Evolutionary conservation across 2,888 invertebrate genomes (phyloP), one percentile per base, ranked within the genome.

Genomic region (Chymomyza amoena): DNA sequence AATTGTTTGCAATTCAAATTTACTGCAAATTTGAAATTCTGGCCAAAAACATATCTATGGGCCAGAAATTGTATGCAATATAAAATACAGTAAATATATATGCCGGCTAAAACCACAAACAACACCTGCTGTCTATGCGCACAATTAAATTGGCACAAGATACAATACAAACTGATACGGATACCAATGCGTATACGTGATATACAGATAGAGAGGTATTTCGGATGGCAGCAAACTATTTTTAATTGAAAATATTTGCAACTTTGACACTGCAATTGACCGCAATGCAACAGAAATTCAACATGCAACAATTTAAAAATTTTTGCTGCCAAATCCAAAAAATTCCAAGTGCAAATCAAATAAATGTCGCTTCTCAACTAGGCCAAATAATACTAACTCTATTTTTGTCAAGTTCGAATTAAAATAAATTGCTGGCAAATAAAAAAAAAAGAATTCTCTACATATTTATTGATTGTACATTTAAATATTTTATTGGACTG

Each of bases 191-290:
- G 13, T 45, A 45, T 45, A 45, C 13, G 39, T 7, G 9, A 32
- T 32, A 13, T 45, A 45, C 13, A 13, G 32, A 7, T 7, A 36
- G 36, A 9, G 36, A 45, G 39, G 0, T 45, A 45, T 45, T 6
- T 5, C 4, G 39, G 1, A 4, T 45, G 39, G 39, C 39, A 32
- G 32, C 0, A 32, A 76, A 76, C 60, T 74, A 73, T 45, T 45
- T 76, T 83, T 84, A 83, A 86, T 83, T 83, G 87, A 83, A 86
- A 83, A 81, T 86, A 84, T 84, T 83, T 86, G 69, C 76, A 73
- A 79, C 76, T 81, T 84, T 81, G 83, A 78, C 81, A 83, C 81
- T 79, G 81, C 79, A 61, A 80, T 72, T 80, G 81, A 83, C 83
- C 83, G 78, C 83, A 83, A 70, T 71, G 64, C 74, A 73, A 70